Evolutionary conservation across 2,888 invertebrate species (phyloP).

Genomic region (Carabus problematicus): DNA sequence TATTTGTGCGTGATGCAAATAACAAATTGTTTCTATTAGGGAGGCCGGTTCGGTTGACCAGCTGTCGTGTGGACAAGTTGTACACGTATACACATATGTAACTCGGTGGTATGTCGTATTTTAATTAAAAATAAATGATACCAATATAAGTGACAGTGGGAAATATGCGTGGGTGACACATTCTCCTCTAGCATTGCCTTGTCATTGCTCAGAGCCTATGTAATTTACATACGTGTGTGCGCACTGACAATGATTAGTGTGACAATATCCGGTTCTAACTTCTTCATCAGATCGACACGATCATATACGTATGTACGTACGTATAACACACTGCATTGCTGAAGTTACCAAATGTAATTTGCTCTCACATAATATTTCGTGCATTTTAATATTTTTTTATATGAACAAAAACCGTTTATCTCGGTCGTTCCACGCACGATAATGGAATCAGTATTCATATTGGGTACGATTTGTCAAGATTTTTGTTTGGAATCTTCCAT

Average conservation of each 20-base stretch:
- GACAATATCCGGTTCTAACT: slow-evolving; percentile 58
- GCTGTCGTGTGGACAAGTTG: slow-evolving; percentile 2
- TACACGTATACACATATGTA: slow-evolving; percentile 2
- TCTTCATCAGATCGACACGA: too few relatives aligned
- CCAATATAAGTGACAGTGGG: slow-evolving; percentile 41
- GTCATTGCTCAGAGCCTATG: too few relatives aligned
- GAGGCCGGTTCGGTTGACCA: background rate
- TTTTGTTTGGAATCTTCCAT: slow-evolving; percentile 54
- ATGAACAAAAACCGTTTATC: slow-evolving; percentile 46
- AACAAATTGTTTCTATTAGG: too few relatives aligned
- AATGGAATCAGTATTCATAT: slow-evolving; percentile 58
- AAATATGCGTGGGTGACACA: slow-evolving; percentile 28
- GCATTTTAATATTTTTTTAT: slow-evolving; percentile 39
- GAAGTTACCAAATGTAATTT: background rate
- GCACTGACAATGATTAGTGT: slow-evolving; percentile 56
- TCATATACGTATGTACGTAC: slow-evolving; percentile 45
- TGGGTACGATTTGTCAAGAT: slow-evolving; percentile 60
- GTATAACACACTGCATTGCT: slow-evolving; percentile 19
- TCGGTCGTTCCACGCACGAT: slow-evolving; percentile 43
- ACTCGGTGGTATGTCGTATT: slow-evolving; percentile 33
- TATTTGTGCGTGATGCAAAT: too few relatives aligned
- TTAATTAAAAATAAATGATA: slow-evolving; percentile 42
- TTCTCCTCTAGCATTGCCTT: background rate
- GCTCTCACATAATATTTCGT: slow-evolving; percentile 14
- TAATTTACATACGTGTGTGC: background rate